Percentiles rank a stretch among this genome's conserved stretches.
These are phyloP conservation scores for Phylloscopus trochiloides DNA, from an alignment of 2,113 vertebrate species.

Conservation along the genomic window DNA sequence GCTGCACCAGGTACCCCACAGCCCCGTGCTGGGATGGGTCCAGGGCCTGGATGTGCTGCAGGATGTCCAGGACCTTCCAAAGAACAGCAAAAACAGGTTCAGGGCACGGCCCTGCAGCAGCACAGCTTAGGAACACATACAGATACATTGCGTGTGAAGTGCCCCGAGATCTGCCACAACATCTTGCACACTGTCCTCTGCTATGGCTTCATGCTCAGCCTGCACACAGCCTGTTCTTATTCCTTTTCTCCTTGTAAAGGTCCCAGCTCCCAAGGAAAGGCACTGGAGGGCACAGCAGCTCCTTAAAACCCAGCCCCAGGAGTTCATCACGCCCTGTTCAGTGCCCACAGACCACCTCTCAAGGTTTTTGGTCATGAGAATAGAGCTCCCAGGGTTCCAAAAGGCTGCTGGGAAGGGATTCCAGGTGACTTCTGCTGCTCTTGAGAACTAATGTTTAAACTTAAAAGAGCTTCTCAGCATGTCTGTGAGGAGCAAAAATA, in stretches of 20 bases:
- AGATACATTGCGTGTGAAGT: rapidly evolving
- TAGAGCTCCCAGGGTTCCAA: background rate
- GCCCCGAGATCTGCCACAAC: background rate
- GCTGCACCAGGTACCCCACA: slow-evolving; percentile 93
- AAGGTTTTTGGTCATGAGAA: background rate
- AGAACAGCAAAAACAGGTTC: background rate
- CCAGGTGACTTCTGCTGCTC: background rate
- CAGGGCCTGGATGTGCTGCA: slow-evolving; percentile 94
- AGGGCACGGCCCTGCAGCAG: background rate
- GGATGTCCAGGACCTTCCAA: slow-evolving; percentile 93
- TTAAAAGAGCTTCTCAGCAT: background rate
- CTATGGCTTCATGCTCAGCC: background rate
- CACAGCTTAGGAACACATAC: rapidly evolving
- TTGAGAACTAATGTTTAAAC: background rate
- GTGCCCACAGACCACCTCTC: rapidly evolving
- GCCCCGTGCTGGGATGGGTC: slow-evolving; percentile 95
- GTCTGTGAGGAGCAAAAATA: background rate
- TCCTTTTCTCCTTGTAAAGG: background rate
- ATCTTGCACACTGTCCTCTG: background rate
- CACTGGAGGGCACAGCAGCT: background rate
- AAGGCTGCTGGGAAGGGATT: background rate
- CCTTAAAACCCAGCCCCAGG: background rate
- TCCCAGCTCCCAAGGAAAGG: background rate
- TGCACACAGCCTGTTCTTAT: background rate
- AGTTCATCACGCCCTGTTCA: rapidly evolving